Percentiles rank a stretch among this genome's conserved stretches.
phyloP scores from a whole-genome alignment of 2,888 invertebrate genomes.

The Orthosia gracilis region DNA sequence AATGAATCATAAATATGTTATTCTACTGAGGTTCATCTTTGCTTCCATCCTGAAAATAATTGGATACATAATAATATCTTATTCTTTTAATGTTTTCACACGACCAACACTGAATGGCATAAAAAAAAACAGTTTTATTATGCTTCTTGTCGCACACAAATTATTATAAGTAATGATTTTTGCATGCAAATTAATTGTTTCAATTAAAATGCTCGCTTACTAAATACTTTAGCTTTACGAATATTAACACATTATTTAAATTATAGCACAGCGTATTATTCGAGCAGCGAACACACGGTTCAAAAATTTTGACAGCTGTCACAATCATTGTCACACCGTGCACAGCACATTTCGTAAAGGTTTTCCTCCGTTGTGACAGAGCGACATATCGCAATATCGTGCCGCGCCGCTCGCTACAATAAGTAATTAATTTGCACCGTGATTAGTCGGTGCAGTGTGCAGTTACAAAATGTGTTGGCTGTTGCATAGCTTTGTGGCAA shows the following conservation, averaged over 20 bases:
- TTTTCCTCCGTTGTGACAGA: slow-evolving; percentile 64
- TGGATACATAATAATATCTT: neutral
- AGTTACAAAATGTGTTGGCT: slow-evolving; percentile 56
- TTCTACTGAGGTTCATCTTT: neutral
- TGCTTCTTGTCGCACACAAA: neutral
- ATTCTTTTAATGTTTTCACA: slow-evolving; percentile 28
- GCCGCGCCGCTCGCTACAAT: slow-evolving; percentile 60
- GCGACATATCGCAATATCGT: slow-evolving; percentile 64
- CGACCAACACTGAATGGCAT: neutral
- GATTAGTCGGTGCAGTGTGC: slow-evolving; percentile 70
- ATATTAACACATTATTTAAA: neutral
- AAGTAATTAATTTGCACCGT: slow-evolving; percentile 67
- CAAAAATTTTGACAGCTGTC: slow-evolving; percentile 44
- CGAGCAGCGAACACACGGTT: neutral
- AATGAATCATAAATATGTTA: neutral
- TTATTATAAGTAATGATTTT: neutral
- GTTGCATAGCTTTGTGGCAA: slow-evolving; percentile 61
- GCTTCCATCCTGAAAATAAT: slow-evolving; percentile 6
- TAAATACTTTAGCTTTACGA: neutral
- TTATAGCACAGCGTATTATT: neutral
- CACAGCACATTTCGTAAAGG: slow-evolving; percentile 56
- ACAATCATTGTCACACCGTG: slow-evolving; percentile 41
- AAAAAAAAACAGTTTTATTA: neutral
- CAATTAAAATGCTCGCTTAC: neutral
- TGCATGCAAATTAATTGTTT: neutral